Percentiles rank a stretch among this genome's conserved stretches.
phyloP scores from a whole-genome alignment of 2,888 invertebrate genomes.

The Tridacna gigas region DNA sequence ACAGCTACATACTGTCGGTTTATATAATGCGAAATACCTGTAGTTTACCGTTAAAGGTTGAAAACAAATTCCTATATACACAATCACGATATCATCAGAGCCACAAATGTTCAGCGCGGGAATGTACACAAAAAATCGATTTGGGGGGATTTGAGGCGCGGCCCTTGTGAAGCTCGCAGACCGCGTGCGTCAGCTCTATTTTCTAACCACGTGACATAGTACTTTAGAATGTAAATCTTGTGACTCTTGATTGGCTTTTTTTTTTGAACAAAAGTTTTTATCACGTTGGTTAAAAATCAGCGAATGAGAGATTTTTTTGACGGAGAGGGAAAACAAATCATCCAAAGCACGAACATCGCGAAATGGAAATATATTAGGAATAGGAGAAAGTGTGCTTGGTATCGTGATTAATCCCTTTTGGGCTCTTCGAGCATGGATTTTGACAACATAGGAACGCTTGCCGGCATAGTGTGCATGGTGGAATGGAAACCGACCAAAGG shows the following conservation, averaged over 20 bases:
- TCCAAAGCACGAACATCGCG: too few species aligned
- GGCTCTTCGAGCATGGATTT: too few species aligned
- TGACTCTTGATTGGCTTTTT: too few species aligned
- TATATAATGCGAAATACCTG: too few species aligned
- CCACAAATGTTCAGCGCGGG: slow-evolving; percentile 4
- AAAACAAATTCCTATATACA: background rate
- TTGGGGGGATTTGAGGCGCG: background rate
- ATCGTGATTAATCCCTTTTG: too few species aligned
- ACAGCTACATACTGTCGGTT: too few species aligned
- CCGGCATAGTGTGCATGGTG: background rate
- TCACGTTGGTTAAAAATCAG: slow-evolving; percentile 9
- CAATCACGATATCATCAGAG: slow-evolving; percentile 8
- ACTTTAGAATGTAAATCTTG: slow-evolving; percentile 2
- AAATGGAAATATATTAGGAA: too few species aligned
- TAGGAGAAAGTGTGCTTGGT: too few species aligned
- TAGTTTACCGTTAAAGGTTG: too few species aligned
- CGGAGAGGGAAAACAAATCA: too few species aligned
- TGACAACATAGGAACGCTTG: too few species aligned
- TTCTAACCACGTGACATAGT: slow-evolving; percentile 12
- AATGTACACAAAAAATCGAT: slow-evolving; percentile 30
- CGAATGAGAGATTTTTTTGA: background rate
- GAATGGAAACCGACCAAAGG: background rate
- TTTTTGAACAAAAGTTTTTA: background rate
- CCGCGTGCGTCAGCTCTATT: slow-evolving; percentile 6
- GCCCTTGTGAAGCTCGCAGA: slow-evolving; percentile 3